Base-by-base conservation (phyloP, 2,888 invertebrate genomes). In the Ophioninae sp. region DNA sequence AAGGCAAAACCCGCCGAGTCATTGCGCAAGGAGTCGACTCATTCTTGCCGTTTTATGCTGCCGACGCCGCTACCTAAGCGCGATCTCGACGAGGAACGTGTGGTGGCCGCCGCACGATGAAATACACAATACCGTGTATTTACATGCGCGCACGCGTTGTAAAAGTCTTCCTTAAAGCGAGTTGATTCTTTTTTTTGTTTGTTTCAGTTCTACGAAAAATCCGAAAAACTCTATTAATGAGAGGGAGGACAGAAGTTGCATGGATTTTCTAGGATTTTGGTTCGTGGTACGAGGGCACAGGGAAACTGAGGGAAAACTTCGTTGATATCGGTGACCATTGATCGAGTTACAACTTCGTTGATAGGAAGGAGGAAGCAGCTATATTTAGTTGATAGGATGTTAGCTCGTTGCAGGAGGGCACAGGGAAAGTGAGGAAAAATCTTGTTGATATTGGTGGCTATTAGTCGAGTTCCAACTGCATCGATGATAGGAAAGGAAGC, bases 1-100 rank as follows among this genome's bases (percentile, higher is more conserved):
- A 89, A 88, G 88, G 89, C 87, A 88, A 92, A 92, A 88, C 86
- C 87, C 87, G 92, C 89, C 90, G 85, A 91, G 92, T 93, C 92
- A 93, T 91, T 91, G 88, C 87, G 90, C 90, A 90, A 91, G 92
- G 90, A 92, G 91, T 91, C 91, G 86, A 92, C 92, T 92, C 92
- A 92, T 91, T 79, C 79, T 89, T 88, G 65, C 39, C 90, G 91
- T 90, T 92, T 91, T 73, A 74, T 79, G 74, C 79, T 58, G 82
- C 81, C 74, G 82, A 74, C 81, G 81, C 74, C 20, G 80, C 79
- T 80, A 73, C 74, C 79, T 73, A 64, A 37, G 71, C 56, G 68
- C 51, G 67, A 56, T 75, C 10, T 37, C n/a, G 39, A 65, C 39
- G 41, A 59, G 61, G 56, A 72, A 58, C 67, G 64, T 58, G 58